Evolutionary conservation across 2,888 invertebrate species (phyloP), one percentile per base, ranked within the genome.

Genomic region (Willowsia nigromaculata): DNA sequence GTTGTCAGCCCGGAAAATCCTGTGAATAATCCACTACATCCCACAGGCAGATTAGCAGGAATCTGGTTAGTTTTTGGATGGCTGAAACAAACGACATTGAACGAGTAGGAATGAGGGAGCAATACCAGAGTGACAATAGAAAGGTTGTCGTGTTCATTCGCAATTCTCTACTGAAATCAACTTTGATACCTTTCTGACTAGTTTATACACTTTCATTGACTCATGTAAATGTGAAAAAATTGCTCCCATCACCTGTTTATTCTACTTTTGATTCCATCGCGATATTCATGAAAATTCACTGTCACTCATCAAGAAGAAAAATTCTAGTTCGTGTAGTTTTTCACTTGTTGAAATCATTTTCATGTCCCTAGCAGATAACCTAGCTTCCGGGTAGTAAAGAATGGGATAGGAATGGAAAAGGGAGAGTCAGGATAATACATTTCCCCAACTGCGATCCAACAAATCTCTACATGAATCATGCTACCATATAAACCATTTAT

Each of bases 1-100:
- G 50, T 53, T 86, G 86, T 78, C 62, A 43, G 65, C 18, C 33
- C 37, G 56, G 81, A 81, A 80, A 71, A 76, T 85, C 76, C 85
- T 22, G 22, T 76, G 85, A 85, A 85, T 85, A 76, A 85, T 78
- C 76, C 62, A 18, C 62, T 78, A 85, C 76, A 85, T 30, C 85
- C 85, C 85, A 85, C 76, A 76, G 85, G 85, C 76, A 76, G 76
- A 85, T 85, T 85, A 76, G 62, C 33, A 76, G 71, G 7, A 53
- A 74, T 40, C 27, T 71, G 1, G 59, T 71, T 22, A 47, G 47
- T 74, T 74, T 27, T 47, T 50, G 1, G 2, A 37, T 47, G 43
- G 47, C n/a, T 47, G 68, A 62, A 47, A n/a, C 15, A 27, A 71
- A 9, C 30, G 1, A 30, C 22, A 71, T 71, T 3, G 43, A 65